Percentiles rank a stretch among this genome's conserved stretches.
phyloP scores from a whole-genome alignment of 2,113 vertebrate genomes.

The Pterophyllum scalare region DNA sequence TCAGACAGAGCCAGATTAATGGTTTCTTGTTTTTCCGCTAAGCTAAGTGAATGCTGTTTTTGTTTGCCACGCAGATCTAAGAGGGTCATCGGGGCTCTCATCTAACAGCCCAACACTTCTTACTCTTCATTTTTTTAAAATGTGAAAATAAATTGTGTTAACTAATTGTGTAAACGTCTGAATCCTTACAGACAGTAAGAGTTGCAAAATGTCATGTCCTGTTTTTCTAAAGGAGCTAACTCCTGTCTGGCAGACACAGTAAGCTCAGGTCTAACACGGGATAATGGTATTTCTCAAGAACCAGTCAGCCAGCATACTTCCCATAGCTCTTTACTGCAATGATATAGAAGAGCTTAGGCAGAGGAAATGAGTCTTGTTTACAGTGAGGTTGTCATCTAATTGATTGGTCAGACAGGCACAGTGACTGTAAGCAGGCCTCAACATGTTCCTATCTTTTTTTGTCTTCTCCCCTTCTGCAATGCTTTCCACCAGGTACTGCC shows the following conservation, averaged over 20 bases:
- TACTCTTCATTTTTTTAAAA: background rate
- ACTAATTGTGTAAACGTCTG: background rate
- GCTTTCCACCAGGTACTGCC: background rate
- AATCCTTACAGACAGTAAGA: background rate
- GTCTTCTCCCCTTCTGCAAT: background rate
- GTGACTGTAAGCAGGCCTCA: constrained; percentile 17
- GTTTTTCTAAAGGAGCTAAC: background rate
- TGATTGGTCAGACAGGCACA: constrained; percentile 51
- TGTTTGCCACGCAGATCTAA: background rate
- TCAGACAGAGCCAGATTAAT: background rate
- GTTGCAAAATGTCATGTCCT: background rate
- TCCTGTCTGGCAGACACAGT: background rate
- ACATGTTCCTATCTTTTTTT: background rate
- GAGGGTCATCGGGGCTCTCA: background rate
- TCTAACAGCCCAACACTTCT: background rate
- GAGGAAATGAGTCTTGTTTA: constrained; percentile 72
- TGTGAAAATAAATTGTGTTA: background rate
- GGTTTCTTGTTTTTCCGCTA: background rate
- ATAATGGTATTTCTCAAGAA: constrained; percentile 26
- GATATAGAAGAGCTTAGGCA: constrained; percentile 51
- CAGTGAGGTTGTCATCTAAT: constrained; percentile 16
- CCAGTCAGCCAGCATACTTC: constrained; percentile 40
- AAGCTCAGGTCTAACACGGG: constrained; percentile 3
- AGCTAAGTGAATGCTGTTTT: background rate
- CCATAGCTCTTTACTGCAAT: constrained; percentile 38